A percentile compares a stretch with the other conserved stretches of the same genome.
Conservation (phyloP, 1,140 invertebrate species). For the Metaphire vulgaris region DNA sequence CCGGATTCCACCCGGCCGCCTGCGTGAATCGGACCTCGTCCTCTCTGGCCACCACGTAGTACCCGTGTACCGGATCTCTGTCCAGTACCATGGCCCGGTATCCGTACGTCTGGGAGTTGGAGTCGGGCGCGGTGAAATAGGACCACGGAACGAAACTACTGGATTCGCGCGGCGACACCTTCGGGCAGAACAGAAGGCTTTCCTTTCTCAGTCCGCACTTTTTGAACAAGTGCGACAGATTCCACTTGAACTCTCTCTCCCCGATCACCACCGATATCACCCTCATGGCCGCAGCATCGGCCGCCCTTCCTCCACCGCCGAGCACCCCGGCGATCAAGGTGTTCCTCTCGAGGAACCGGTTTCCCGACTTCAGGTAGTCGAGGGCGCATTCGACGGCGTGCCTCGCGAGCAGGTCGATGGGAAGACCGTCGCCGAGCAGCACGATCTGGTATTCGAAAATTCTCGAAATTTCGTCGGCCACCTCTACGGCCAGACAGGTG, state of each 20-base stretch:
- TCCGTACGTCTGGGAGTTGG: slow-evolving; percentile 14
- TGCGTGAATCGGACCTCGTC: slow-evolving; percentile 15
- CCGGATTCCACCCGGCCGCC: neutral
- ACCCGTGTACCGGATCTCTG: slow-evolving; percentile 10
- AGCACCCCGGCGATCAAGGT: slow-evolving; percentile 20
- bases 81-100: slow-evolving; percentile 17
- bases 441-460: slow-evolving; percentile 29
- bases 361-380: slow-evolving; percentile 15
- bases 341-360: slow-evolving; percentile 25
- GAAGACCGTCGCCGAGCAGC: slow-evolving; percentile 7
- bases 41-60: slow-evolving; percentile 1
- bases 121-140: neutral
- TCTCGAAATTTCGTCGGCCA: slow-evolving; percentile 25
- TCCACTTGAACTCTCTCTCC: slow-evolving; percentile 28
- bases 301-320: neutral
- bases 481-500: slow-evolving; percentile 27
- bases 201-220: slow-evolving; percentile 26
- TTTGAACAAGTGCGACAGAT: slow-evolving; percentile 21
- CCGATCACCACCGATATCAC: slow-evolving; percentile 15
- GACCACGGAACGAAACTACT: slow-evolving; percentile 9
- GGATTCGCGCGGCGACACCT: neutral
- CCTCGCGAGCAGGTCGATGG: slow-evolving; percentile 15
- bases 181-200: slow-evolving; percentile 6
- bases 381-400: slow-evolving; percentile 25
- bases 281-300: neutral